Evolutionary conservation across 2,888 invertebrate species (phyloP), one percentile per base, ranked within the genome.

Genomic region (Lingula anatina): DNA sequence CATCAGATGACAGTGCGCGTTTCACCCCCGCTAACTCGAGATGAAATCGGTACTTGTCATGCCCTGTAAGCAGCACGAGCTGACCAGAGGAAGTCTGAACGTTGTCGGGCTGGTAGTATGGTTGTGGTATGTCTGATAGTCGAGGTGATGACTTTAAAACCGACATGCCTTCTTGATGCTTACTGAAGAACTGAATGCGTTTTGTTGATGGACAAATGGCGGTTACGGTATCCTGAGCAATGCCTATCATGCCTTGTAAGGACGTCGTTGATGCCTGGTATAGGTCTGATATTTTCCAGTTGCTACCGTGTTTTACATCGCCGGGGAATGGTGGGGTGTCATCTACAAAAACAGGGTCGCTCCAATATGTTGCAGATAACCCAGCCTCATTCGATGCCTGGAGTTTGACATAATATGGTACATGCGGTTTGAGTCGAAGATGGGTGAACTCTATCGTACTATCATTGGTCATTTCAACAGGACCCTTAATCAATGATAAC

Each of bases 381-480:
- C 50, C 52, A 18, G 55, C 55, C 5, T 36, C 26, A 27, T 55
- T 55, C 20, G 39, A 24, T 20, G 46, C 41, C 35, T 35, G 41
- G 12, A 53, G 43, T n/a, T 21, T 9, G 23, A 55, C 23, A 28
- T 35, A 21, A 45, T 55, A 55, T 12, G 37, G 25, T 18, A 28
- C 24, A 12, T 23, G 25, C 5, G 42, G 20, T 35, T 35, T 25
- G 21, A 55, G 24, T 20, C 40, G 27, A 15, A 53, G n/a, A 9
- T 40, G 20, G 21, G 45, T 41, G 27, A 54, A 41, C 3, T 31
- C 45, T 5, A 46, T 43, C 18, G 43, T 31, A n/a, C 48, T 46
- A 5, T 39, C 45, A 38, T 46, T 52, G 7, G 4, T 3, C 27
- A 4, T 18, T n/a, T 21, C 21, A 47, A 26, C 28, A 5, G 18